These are phyloP conservation scores for Gymnocephalus cernua DNA, from an alignment of 2,113 vertebrate genomes.

Conservation along the genomic window DNA sequence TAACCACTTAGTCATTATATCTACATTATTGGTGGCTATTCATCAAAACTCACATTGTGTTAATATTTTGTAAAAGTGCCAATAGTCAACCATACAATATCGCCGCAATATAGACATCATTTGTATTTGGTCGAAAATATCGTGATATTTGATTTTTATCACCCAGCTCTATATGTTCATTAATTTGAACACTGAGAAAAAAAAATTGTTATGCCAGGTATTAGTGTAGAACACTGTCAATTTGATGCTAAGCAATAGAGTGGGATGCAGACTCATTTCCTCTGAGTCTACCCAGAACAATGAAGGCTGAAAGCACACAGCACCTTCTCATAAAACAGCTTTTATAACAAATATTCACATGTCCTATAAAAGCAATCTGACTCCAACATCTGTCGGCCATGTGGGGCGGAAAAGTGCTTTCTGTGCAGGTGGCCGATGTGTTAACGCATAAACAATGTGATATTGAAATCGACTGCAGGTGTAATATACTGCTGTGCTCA, in stretches of 20 bases:
- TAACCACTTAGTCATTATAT: too few relatives aligned
- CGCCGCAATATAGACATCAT: too few relatives aligned
- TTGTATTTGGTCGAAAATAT: too few relatives aligned
- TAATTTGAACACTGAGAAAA: too few relatives aligned
- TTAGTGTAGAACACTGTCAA: background rate
- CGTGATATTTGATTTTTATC: too few relatives aligned
- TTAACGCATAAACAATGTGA: slow-evolving; percentile 67
- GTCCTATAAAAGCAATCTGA: slow-evolving; percentile 49
- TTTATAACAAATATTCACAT: slow-evolving; percentile 50
- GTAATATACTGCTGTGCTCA: slow-evolving; percentile 30
- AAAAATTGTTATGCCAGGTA: too few relatives aligned
- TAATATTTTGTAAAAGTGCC: too few relatives aligned
- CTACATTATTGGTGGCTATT: too few relatives aligned
- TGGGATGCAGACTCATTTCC: slow-evolving; percentile 1
- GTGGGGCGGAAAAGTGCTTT: slow-evolving; percentile 44
- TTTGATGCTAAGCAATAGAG: background rate
- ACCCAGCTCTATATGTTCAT: too few relatives aligned
- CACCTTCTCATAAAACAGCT: slow-evolving; percentile 58
- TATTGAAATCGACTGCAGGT: slow-evolving; percentile 59
- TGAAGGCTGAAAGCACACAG: slow-evolving; percentile 15
- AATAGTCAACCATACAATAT: too few relatives aligned
- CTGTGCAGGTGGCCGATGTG: slow-evolving; percentile 66
- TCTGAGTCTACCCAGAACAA: slow-evolving; percentile 22
- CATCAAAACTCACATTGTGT: too few relatives aligned
- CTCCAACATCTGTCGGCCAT: slow-evolving; percentile 67